Evolutionary conservation across 2,888 invertebrate genomes (phyloP).

Genomic region (Adineta ricciae): DNA sequence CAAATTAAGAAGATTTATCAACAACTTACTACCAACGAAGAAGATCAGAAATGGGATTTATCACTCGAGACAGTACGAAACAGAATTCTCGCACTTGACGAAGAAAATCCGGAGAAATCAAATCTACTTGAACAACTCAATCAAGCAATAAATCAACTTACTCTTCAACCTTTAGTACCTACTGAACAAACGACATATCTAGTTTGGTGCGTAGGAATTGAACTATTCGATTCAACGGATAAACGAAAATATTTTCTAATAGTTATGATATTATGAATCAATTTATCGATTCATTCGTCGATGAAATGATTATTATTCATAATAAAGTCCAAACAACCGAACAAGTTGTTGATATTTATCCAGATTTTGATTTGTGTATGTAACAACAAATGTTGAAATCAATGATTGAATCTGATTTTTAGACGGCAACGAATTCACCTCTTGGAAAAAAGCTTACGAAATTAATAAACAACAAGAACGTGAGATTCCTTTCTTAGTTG

Average conservation of each 20-base stretch:
- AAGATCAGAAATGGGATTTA: conserved; percentile 26
- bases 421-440: background rate
- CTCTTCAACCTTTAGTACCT: background rate
- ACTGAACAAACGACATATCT: background rate
- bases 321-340: background rate
- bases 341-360: background rate
- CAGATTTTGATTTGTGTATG: background rate
- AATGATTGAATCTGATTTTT: background rate
- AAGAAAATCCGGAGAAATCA: conserved; percentile 28
- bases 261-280: conserved; percentile 19
- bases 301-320: background rate
- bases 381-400: background rate
- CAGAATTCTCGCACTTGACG: conserved; percentile 1
- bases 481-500: background rate
- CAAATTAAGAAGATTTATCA: conserved; percentile 25
- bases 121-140: conserved; percentile 7
- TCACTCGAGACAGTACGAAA: conserved; percentile 12
- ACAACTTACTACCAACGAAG: background rate
- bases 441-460: background rate
- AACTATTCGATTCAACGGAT: background rate
- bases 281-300: conserved; percentile 13
- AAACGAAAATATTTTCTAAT: too few species aligned
- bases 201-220: background rate
- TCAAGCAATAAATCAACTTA: background rate
- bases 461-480: background rate